Percentiles rank a stretch among this genome's conserved stretches.
Evolutionary conservation across 2,797 vertebrate genomes (phyloP).

Genomic region (Gila robusta): DNA sequence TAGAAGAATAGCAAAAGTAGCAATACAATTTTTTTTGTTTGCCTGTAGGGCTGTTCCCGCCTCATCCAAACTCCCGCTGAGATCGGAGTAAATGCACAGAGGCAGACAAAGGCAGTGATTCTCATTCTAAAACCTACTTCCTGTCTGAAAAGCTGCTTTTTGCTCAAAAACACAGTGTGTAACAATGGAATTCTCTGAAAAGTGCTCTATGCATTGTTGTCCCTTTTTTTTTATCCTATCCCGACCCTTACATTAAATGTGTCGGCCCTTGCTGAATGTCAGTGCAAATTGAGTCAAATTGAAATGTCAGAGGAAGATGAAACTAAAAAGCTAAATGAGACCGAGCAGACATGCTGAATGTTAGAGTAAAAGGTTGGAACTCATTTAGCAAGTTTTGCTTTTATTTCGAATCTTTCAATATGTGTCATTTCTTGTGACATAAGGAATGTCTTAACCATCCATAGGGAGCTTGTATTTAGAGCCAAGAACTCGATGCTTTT

Average conservation of each 20-base stretch:
- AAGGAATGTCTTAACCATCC: not conserved
- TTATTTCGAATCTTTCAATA: slow-evolving; percentile 41
- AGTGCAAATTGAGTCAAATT: slow-evolving; percentile 74
- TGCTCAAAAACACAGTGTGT: not conserved
- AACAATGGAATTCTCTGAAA: slow-evolving; percentile 59
- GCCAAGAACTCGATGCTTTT: not conserved
- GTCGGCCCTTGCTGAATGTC: slow-evolving; percentile 74
- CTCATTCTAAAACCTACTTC: slow-evolving; percentile 45
- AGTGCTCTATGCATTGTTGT: slow-evolving; percentile 68
- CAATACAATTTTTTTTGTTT: slow-evolving; percentile 47
- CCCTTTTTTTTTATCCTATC: slow-evolving; percentile 23
- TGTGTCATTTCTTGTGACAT: slow-evolving; percentile 59
- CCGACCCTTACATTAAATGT: slow-evolving; percentile 56
- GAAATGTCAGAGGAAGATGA: slow-evolving; percentile 74
- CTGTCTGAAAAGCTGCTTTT: slow-evolving; percentile 2
- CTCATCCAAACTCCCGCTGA: slow-evolving; percentile 52
- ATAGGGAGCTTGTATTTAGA: not conserved
- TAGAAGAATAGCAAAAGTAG: slow-evolving; percentile 52
- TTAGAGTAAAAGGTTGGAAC: not conserved
- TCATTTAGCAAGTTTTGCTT: slow-evolving; percentile 3
- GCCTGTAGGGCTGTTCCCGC: slow-evolving; percentile 62
- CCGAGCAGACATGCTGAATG: slow-evolving; percentile 38
- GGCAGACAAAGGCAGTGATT: slow-evolving; percentile 22
- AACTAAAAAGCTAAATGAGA: slow-evolving; percentile 58
- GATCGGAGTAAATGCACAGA: slow-evolving; percentile 7